phyloP scores from a whole-genome alignment of 2,113 vertebrate genomes.

The Macroglossus sobrinus region DNA sequence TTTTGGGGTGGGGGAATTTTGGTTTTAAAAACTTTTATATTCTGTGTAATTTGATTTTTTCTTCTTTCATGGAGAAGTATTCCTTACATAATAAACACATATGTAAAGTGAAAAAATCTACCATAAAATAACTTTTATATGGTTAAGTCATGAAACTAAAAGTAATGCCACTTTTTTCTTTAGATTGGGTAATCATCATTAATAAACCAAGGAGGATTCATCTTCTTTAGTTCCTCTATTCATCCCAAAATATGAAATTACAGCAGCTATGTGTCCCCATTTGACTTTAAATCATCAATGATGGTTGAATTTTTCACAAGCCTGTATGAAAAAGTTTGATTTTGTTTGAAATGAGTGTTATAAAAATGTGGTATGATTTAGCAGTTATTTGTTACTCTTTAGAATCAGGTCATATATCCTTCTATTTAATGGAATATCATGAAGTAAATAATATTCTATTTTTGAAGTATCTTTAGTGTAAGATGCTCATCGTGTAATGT shows the following conservation, averaged over 20 bases:
- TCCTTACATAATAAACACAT: background rate
- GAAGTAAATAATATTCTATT: background rate
- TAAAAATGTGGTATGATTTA: background rate
- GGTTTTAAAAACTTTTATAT: background rate
- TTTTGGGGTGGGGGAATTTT: background rate
- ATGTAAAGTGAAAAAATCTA: background rate
- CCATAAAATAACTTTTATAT: background rate
- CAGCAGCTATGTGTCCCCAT: background rate
- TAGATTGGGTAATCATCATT: background rate
- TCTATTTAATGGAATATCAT: background rate
- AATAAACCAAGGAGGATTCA: background rate
- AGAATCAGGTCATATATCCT: background rate
- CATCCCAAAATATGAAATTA: background rate
- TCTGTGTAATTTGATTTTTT: background rate
- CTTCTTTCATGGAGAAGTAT: background rate
- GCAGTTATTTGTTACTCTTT: background rate
- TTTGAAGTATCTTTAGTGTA: background rate
- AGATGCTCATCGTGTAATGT: background rate
- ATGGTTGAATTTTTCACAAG: background rate
- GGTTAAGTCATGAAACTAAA: slow-evolving; percentile 21
- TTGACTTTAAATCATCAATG: background rate
- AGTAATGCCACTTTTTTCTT: background rate
- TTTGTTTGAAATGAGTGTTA: slow-evolving; percentile 16
- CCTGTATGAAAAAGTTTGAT: slow-evolving; percentile 17
- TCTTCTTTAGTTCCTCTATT: slow-evolving; percentile 10